Evolutionary conservation across 1,140 invertebrate genomes (phyloP), one percentile per base, ranked within the genome.

Genomic region (Aphelinus certus): DNA sequence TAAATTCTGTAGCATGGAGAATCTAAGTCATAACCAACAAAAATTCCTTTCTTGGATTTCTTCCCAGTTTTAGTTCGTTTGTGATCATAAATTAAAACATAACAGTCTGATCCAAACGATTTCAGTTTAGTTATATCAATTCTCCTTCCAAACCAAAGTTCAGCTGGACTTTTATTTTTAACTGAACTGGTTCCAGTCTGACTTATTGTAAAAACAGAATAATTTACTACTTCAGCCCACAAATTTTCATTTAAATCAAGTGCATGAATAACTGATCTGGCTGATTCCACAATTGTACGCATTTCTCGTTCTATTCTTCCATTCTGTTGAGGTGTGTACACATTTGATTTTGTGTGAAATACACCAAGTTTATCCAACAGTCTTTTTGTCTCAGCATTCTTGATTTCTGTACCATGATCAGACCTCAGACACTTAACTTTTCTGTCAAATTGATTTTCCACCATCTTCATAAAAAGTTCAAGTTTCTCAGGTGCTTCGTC

Each of bases 251-350:
- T 55, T 4, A 81, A 26, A 60, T 76, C 60, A 61, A 73, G 47
- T 43, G 51, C 75, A 76, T 80, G 70, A 47, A 85, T 70, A 7
- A 77, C 77, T 43, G 81, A 61, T 51, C 80, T 55, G 2, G 82
- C 82, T 76, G 78, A 66, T 76, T 88, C 85, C 0, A 84, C 78
- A 1, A 86, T 55, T n/a, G 83, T 87, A 10, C 83, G 49, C 77
- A 86, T 88, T 64, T 83, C 82, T 74, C 84, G 61, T 77, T 88
- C 86, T 6, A 81, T 80, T 26, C 79, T 60, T 3, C 86, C 85
- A 76, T 88, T 88, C 70, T 84, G 79, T 76, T 88, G 75, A 4
- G 83, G 83, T 63, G 81, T 83, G 71, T 86, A 86, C 0, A 79
- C 70, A n/a, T 69, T 76, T n/a, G 81, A 51, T 42, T 51, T 68